Conservation (phyloP, 2,113 vertebrate genomes). For the Bambusicola thoracicus region DNA sequence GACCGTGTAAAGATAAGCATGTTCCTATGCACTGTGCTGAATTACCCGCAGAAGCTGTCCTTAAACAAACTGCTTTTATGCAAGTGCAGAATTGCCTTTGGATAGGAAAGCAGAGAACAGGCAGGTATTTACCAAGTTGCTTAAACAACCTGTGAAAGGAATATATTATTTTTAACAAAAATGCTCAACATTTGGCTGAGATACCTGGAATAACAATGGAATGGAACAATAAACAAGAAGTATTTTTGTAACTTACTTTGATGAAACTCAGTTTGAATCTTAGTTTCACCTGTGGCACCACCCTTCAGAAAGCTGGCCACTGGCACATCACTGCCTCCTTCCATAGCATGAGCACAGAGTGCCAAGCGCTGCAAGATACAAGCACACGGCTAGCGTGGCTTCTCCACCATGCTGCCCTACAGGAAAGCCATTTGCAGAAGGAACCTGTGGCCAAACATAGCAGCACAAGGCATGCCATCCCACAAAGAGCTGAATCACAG, state of each 20-base stretch:
- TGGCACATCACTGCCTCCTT: not conserved
- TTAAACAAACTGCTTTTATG: not conserved
- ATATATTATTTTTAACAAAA: conserved; percentile 45
- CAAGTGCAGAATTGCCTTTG: not conserved
- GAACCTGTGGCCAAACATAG: not conserved
- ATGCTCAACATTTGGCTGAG: not conserved
- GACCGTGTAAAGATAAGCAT: conserved; percentile 39
- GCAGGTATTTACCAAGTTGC: conserved; percentile 44
- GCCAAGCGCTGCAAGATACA: not conserved
- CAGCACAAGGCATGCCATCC: rapidly evolving
- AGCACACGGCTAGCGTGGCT: not conserved
- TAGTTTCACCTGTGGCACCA: not conserved
- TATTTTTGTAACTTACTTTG: conserved; percentile 31
- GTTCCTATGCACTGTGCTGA: not conserved
- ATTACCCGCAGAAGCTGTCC: conserved; percentile 16
- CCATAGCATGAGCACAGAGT: not conserved
- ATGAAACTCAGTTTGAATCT: not conserved
- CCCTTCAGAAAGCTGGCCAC: not conserved
- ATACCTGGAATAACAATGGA: conserved; percentile 44
- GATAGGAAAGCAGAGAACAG: not conserved
- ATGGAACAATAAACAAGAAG: not conserved
- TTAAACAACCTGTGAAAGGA: not conserved
- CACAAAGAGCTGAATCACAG: not conserved
- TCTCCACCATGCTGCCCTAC: not conserved
- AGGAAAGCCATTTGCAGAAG: not conserved